Base-by-base conservation (phyloP, 2,888 invertebrate species). In the Plusia festucae region DNA sequence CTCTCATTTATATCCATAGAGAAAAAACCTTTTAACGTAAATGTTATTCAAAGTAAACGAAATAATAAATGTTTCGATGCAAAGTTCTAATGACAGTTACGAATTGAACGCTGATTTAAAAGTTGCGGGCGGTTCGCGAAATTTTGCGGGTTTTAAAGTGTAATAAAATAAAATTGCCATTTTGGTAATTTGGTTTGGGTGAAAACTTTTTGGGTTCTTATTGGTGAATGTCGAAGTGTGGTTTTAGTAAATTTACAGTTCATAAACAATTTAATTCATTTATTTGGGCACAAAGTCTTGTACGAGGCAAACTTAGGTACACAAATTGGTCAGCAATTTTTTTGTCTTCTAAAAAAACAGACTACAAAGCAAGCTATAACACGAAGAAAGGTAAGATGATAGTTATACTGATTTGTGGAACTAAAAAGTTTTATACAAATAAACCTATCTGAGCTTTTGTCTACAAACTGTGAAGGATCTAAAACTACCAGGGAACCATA, bases 1-100 rank as follows among this genome's bases (percentile, higher is more conserved):
- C 78, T 81, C 82, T 88, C 92, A 91, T 94, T 94, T 92, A 89
- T 94, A 91, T 94, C 93, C 93, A 94, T 94, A 85, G 81, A 81
- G 88, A 90, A 92, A 93, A 93, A 93, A 91, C 88, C 92, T 92
- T 93, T 93, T 91, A 92, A 85, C 88, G 86, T 71, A 84, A 89
- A 85, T 83, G 87, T 70, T 89, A 89, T 89, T 88, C 85, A 86
- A 84, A 85, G 82, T 74, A 78, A 83, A 85, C 83, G 82, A 76
- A 77, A 70, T 83, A 86, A 87, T 87, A 78, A 87, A 86, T 84
- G 83, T 74, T 76, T 51, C 82, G 78, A 65, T 67, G 60, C 73
- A 76, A 81, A 77, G 30, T 81, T 79, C 66, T 81, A 81, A 81
- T 81, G 81, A 77, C 67, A 71, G 77, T 81, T 86, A 67, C 58